Evolutionary conservation across 2,113 vertebrate genomes (phyloP).

Genomic region (Pteruthius melanotis): DNA sequence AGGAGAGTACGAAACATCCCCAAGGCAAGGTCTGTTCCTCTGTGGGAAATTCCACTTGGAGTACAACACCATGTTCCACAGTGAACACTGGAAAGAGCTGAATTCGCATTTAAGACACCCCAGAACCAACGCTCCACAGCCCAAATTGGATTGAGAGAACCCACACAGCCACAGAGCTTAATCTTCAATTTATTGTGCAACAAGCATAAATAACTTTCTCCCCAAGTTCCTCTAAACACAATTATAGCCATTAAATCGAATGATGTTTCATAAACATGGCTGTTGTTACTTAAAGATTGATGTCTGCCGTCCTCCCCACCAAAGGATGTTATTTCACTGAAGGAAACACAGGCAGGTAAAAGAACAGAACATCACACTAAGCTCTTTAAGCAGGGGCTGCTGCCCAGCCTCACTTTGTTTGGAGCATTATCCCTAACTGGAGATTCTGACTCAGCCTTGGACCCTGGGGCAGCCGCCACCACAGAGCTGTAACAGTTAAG

Average conservation of each 20-base stretch:
- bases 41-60: background rate
- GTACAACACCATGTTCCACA: background rate
- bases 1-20: rapidly evolving
- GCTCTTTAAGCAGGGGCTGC: background rate
- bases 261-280: background rate
- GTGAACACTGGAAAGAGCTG: background rate
- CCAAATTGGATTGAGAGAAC: background rate
- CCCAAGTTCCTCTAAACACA: background rate
- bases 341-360: background rate
- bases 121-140: rapidly evolving
- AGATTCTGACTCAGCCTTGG: background rate
- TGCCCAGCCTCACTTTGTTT: background rate
- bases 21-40: background rate
- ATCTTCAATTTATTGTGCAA: slow-evolving; percentile 50
- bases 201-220: background rate
- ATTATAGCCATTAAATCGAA: background rate
- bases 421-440: background rate
- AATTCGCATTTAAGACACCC: background rate
- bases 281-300: background rate
- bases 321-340: background rate
- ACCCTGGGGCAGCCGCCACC: background rate
- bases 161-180: background rate
- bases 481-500: background rate
- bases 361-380: background rate
- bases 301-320: background rate